Evolutionary conservation across 2,797 vertebrate genomes (phyloP), one percentile per base, ranked within the genome.

Genomic region (Heliangelus exortis): DNA sequence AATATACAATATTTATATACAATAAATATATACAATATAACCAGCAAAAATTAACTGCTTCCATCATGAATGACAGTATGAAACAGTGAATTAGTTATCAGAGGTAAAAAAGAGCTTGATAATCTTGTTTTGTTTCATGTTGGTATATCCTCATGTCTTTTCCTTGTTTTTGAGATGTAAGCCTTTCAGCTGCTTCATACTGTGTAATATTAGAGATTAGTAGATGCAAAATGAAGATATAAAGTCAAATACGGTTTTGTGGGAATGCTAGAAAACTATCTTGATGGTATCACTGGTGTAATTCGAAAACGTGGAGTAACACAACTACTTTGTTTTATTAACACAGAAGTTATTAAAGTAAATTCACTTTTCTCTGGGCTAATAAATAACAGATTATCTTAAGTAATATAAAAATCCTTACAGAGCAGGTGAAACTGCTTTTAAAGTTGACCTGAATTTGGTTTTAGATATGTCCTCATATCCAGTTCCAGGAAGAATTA

Each of bases 31-130:
- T n/a, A n/a, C n/a, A n/a, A n/a, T n/a, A n/a, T 97, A 95, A 97
- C 41, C 55, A 96, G 80, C 85, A 97, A 97, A 98, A 98, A 97
- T 97, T 96, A 97, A 97, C 96, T 87, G 48, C 97, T 98, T 98
- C 94, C 92, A 97, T 98, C 98, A 98, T 80, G 72, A 95, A 48
- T 92, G 96, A 95, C 97, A 97, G 80, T 82, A 93, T 5, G 4
- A 95, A 97, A 97, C 84, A 84, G 74, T 1, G 39, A 95, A 96
- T 97, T 84, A 92, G 94, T 92, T 97, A 93, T 79, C 89, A 89
- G 48, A 93, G 85, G 79, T 96, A 81, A 97, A 93, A 51, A 93
- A 92, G 69, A 71, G 10, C 34, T 96, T 51, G 14, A 73, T 82
- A 74, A 81, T 71, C 58, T 80, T 92, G 11, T 48, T 94, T 69